Evolutionary conservation across 2,113 vertebrate species (phyloP), one percentile per base, ranked within the genome.

Genomic region (Perca flavescens): DNA sequence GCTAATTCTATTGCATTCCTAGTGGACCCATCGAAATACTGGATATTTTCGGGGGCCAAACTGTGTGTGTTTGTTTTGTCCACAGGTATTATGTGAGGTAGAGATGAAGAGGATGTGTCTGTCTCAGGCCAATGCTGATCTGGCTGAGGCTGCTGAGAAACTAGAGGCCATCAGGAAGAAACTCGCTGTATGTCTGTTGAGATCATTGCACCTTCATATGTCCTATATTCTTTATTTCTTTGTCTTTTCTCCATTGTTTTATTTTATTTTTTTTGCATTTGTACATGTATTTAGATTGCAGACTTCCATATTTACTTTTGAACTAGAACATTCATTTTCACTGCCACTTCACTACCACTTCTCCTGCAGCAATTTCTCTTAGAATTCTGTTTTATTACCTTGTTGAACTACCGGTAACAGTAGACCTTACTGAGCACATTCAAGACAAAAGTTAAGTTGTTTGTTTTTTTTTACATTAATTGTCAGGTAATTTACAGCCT

Each of bases 51-150:
- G 40, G 40, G 1, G 1, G 43, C 21, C 15, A 19, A 4, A 58
- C 40, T 47, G 5, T 58, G 40, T 65, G 21, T 66, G 12, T 68
- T 14, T 66, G 68, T 65, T 79, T n/a, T 60, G 17, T 80, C 31
- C 54, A 4, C 88, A 94, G 95, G 94, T 94, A 50, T 91, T 89
- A 54, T 93, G 94, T 78, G 93, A 96, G 87, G 91, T 94, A 50
- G 95, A 96, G 88, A 91, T 89, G 76, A 96, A 96, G 94, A 80
- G 85, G 83, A 93, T 94, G 86, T 95, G 91, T 81, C 93, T 96
- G 46, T 62, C 93, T 86, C 94, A 96, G 88, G 95, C 92, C 58
- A 96, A 94, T 1, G 80, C 94, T 79, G 94, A 95, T 66, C 93
- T 96, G 81, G 72, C 80, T 2, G 92, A 94, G 72, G 95, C 96